phyloP scores from a whole-genome alignment of 2,888 invertebrate genomes.

The Selenia dentaria region DNA sequence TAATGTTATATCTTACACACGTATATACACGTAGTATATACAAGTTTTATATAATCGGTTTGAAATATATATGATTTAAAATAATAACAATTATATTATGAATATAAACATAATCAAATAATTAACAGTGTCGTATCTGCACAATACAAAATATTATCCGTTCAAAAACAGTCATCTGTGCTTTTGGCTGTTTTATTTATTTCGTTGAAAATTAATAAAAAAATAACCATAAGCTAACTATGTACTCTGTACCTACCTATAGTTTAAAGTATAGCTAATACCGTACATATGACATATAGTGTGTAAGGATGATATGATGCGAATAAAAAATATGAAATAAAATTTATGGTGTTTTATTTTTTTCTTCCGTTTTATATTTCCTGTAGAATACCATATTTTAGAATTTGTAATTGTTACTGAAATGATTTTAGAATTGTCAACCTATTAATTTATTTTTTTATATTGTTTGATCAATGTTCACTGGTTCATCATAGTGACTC shows the following conservation, averaged over 20 bases:
- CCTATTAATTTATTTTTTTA: too few relatives aligned
- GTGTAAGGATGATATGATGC: constrained; percentile 36
- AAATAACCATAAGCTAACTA: constrained; percentile 31
- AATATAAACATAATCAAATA: too few relatives aligned
- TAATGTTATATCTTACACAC: too few relatives aligned
- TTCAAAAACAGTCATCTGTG: constrained; percentile 13
- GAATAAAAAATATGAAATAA: constrained; percentile 36
- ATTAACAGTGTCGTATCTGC: neutral
- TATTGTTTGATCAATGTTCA: too few relatives aligned
- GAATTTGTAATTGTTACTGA: too few relatives aligned
- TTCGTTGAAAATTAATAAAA: constrained; percentile 24
- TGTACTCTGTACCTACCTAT: constrained; percentile 40
- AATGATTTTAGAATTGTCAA: too few relatives aligned
- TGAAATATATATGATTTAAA: too few relatives aligned
- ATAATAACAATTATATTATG: too few relatives aligned
- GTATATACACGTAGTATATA: too few relatives aligned
- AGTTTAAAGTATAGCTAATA: constrained; percentile 36
- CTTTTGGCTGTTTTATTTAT: constrained; percentile 19
- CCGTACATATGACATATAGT: constrained; percentile 39
- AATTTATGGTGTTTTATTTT: constrained; percentile 34
- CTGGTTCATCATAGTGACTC: too few relatives aligned
- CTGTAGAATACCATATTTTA: neutral
- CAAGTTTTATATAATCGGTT: too few relatives aligned
- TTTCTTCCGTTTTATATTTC: neutral
- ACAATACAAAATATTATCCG: constrained; percentile 12